phyloP scores from a whole-genome alignment of 2,113 vertebrate genomes.

The Xerus inauris region DNA sequence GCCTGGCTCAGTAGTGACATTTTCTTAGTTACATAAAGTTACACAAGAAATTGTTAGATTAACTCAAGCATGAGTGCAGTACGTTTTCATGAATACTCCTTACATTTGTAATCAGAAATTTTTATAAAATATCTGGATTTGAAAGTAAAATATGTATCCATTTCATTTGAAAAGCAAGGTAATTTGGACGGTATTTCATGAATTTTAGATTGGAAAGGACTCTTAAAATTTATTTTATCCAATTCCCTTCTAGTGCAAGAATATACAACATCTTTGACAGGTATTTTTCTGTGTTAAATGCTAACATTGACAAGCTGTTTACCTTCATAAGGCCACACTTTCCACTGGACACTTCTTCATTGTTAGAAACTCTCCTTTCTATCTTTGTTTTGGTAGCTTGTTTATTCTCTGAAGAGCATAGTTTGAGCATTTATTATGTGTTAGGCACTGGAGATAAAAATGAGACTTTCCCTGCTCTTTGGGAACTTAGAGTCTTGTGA shows the following conservation, averaged over 20 bases:
- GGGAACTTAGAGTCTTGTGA: slow-evolving; percentile 21
- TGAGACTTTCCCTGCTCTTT: background rate
- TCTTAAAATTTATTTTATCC: slow-evolving; percentile 6
- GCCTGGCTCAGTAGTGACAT: background rate
- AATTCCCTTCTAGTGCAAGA: background rate
- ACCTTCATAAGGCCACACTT: background rate
- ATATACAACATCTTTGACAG: background rate
- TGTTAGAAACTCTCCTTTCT: slow-evolving; percentile 3
- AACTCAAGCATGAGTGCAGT: background rate
- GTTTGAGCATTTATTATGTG: slow-evolving; percentile 7
- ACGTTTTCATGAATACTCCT: background rate
- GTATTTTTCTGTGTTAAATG: slow-evolving; percentile 43
- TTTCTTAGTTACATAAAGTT: slow-evolving; percentile 34
- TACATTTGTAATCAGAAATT: slow-evolving; percentile 42
- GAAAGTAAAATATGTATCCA: background rate
- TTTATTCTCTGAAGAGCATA: background rate
- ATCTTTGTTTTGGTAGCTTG: slow-evolving; percentile 57
- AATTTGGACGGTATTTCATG: slow-evolving; percentile 29
- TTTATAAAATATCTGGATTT: slow-evolving; percentile 4
- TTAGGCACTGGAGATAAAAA: slow-evolving; percentile 24
- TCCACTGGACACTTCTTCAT: background rate
- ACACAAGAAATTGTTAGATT: background rate
- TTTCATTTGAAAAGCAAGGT: slow-evolving; percentile 46
- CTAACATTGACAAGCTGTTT: background rate
- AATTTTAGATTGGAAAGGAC: background rate